Percentiles rank a stretch among this genome's conserved stretches.
Conservation (phyloP, 2,797 vertebrate genomes). For the Petrocephalus schoutedeni region DNA sequence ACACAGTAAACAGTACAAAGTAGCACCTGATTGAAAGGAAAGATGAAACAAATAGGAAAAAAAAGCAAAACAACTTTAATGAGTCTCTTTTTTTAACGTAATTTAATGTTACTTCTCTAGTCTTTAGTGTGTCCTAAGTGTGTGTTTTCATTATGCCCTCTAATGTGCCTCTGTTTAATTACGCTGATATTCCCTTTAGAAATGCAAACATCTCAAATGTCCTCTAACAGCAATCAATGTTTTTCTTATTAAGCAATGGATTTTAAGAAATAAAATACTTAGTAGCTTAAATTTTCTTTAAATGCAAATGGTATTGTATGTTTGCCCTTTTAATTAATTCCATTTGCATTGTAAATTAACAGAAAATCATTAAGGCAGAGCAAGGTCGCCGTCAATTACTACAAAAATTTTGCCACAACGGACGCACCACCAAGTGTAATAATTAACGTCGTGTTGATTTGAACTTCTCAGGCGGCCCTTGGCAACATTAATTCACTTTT, state of each 20-base stretch:
- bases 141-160: background rate
- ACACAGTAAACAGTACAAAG: background rate
- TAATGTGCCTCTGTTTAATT: slow-evolving; percentile 11
- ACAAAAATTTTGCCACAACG: background rate
- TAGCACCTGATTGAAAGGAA: background rate
- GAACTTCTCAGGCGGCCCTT: background rate
- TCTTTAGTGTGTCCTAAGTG: slow-evolving; percentile 3
- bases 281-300: slow-evolving; percentile 10
- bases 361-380: background rate
- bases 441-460: background rate
- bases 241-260: slow-evolving; percentile 6
- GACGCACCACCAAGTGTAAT: background rate
- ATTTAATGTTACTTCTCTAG: background rate
- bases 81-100: background rate
- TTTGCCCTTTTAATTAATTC: slow-evolving; percentile 13
- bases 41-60: background rate
- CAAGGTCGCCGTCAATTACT: background rate
- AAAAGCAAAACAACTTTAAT: background rate
- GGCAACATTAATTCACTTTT: background rate
- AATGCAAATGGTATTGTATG: slow-evolving; percentile 7
- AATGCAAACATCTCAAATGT: slow-evolving; percentile 12
- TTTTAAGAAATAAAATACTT: slow-evolving; percentile 14
- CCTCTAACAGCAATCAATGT: slow-evolving; percentile 12
- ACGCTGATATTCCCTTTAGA: slow-evolving; percentile 4
- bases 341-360: slow-evolving; percentile 4